Evolutionary conservation across 2,797 vertebrate species (phyloP).

Genomic region (Rhinogobio ventralis): DNA sequence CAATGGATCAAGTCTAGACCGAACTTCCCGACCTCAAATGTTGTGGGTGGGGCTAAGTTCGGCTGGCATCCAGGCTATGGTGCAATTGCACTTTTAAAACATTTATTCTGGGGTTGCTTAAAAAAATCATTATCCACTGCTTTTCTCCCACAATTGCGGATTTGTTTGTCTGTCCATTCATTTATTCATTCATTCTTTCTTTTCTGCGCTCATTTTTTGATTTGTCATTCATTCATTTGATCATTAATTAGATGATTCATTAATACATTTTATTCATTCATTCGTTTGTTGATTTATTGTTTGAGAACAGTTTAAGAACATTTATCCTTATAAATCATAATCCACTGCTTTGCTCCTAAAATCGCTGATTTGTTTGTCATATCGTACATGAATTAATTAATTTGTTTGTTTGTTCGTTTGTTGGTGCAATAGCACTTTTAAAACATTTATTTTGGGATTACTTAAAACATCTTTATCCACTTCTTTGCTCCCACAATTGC

Average conservation of each 20-base stretch:
- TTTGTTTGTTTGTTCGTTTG: not conserved
- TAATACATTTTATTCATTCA: too few relatives aligned
- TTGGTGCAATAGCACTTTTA: not conserved
- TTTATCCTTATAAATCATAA: not conserved
- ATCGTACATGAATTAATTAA: not conserved
- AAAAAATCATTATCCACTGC: not conserved
- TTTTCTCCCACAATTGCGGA: not conserved
- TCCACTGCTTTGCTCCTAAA: not conserved
- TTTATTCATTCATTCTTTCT: not conserved
- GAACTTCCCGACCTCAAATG: too few relatives aligned
- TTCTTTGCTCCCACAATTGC: too few relatives aligned
- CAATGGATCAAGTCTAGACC: too few relatives aligned
- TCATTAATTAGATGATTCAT: not conserved
- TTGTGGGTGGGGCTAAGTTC: too few relatives aligned
- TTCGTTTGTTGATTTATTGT: too few relatives aligned
- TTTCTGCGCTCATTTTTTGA: not conserved
- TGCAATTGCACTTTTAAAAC: not conserved
- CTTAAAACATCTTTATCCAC: too few relatives aligned
- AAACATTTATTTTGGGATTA: not conserved
- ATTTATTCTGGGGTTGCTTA: not conserved
- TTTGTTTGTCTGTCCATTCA: rapidly evolving
- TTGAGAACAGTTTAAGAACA: not conserved
- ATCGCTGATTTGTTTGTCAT: not conserved
- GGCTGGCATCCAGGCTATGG: too few relatives aligned
- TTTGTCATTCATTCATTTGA: too few relatives aligned